These are phyloP conservation scores for Cetonia aurata DNA, from an alignment of 2,888 invertebrate genomes.

Conservation along the genomic window DNA sequence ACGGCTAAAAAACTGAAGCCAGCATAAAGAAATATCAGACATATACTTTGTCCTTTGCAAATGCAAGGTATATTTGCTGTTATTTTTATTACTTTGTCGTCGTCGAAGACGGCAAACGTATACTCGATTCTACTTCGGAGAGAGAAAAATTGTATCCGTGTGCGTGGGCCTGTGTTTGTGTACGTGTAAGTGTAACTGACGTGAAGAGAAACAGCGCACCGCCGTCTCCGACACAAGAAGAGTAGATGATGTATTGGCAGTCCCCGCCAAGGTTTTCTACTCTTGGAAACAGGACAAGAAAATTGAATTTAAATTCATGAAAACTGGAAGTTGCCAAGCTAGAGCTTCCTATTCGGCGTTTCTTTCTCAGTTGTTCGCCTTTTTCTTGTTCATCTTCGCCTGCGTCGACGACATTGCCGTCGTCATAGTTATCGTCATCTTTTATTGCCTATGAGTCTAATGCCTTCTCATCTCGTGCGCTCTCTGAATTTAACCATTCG, in stretches of 20 bases:
- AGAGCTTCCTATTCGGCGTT: slow-evolving; percentile 49
- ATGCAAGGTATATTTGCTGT: slow-evolving; percentile 45
- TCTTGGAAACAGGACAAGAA: slow-evolving; percentile 63
- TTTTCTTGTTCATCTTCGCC: slow-evolving; percentile 31
- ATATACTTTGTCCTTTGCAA: slow-evolving; percentile 33
- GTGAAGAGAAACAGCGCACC: slow-evolving; percentile 47
- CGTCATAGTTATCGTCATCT: slow-evolving; percentile 40
- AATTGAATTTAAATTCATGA: slow-evolving; percentile 66
- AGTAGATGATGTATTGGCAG: slow-evolving; percentile 65
- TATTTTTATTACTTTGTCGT: slow-evolving; percentile 53
- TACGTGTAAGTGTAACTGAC: slow-evolving; percentile 51
- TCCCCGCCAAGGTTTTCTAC: slow-evolving; percentile 53
- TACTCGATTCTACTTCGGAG: slow-evolving; percentile 53
- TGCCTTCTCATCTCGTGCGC: slow-evolving; percentile 25
- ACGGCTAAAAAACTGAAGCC: slow-evolving; percentile 16
- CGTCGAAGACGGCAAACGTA: slow-evolving; percentile 47
- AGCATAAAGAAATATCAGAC: slow-evolving; percentile 19
- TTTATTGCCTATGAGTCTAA: slow-evolving; percentile 38
- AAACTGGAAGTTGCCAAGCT: slow-evolving; percentile 63
- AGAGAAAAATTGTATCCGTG: slow-evolving; percentile 51
- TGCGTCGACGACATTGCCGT: slow-evolving; percentile 23
- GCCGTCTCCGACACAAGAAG: slow-evolving; percentile 56
- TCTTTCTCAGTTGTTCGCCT: slow-evolving; percentile 37
- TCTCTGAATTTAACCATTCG: slow-evolving; percentile 23
- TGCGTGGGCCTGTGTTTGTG: slow-evolving; percentile 49